phyloP scores from a whole-genome alignment of 2,113 vertebrate genomes.

The Caranx melampygus region DNA sequence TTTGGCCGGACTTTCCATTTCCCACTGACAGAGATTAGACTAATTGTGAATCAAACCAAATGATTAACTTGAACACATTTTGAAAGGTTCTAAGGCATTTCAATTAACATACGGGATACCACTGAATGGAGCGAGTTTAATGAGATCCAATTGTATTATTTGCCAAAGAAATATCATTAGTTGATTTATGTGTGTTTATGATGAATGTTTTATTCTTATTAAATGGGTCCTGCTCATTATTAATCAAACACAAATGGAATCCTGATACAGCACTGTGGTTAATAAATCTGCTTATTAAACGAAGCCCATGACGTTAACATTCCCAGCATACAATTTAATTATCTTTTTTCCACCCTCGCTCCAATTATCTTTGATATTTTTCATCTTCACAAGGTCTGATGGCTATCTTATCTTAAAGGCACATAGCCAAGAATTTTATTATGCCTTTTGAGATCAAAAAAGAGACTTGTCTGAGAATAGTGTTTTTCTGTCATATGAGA shows the following conservation, averaged over 20 bases:
- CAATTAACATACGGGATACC: conserved; percentile 75
- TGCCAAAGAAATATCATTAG: conserved; percentile 74
- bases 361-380: conserved; percentile 79
- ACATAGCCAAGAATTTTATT: conserved; percentile 66
- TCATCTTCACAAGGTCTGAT: conserved; percentile 74
- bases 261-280: conserved; percentile 69
- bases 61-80: conserved; percentile 78
- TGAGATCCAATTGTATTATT: conserved; percentile 76
- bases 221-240: conserved; percentile 72
- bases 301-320: conserved; percentile 66
- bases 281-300: conserved; percentile 78
- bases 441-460: conserved; percentile 71
- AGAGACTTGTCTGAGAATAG: conserved; percentile 58
- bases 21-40: conserved; percentile 74
- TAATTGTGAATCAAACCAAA: conserved; percentile 80
- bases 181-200: conserved; percentile 76
- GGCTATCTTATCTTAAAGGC: conserved; percentile 72
- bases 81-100: conserved; percentile 76
- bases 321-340: conserved; percentile 74
- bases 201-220: conserved; percentile 79
- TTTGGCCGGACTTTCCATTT: conserved; percentile 75
- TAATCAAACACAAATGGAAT: conserved; percentile 76
- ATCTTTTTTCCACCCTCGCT: conserved; percentile 67
- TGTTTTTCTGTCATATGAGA: conserved; percentile 69
- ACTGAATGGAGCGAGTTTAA: conserved; percentile 73